Percentiles rank a stretch among this genome's conserved stretches.
Conservation (phyloP, 2,888 invertebrate species). For the Drosophila eohydei region DNA sequence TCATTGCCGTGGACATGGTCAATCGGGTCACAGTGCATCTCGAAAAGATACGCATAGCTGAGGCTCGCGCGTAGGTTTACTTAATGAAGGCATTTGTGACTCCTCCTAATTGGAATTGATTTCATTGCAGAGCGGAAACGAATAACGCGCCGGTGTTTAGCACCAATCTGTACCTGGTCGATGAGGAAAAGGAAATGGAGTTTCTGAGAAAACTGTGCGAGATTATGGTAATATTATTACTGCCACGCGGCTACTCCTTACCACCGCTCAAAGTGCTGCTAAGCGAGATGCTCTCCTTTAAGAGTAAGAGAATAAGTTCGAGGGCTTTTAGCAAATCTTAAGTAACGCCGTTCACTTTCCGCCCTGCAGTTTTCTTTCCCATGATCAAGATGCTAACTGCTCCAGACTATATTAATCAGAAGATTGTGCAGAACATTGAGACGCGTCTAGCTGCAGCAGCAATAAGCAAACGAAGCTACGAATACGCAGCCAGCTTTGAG, state of each 20-base stretch:
- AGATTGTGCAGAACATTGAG: slow-evolving; percentile 92
- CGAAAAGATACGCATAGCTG: slow-evolving; percentile 92
- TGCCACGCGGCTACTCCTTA: slow-evolving; percentile 92
- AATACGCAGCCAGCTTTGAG: slow-evolving; percentile 95
- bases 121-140: slow-evolving; percentile 86
- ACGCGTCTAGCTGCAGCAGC: slow-evolving; percentile 91
- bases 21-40: slow-evolving; percentile 93
- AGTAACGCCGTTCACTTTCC: background rate
- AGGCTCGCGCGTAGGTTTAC: slow-evolving; percentile 89
- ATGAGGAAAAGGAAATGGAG: slow-evolving; percentile 90
- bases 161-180: slow-evolving; percentile 90
- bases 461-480: slow-evolving; percentile 92
- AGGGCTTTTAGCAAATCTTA: background rate
- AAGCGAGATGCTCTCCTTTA: slow-evolving; percentile 93
- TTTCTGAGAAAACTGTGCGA: slow-evolving; percentile 93
- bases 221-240: slow-evolving; percentile 91
- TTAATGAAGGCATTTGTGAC: background rate
- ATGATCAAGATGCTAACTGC: slow-evolving; percentile 93
- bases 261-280: slow-evolving; percentile 92
- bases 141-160: slow-evolving; percentile 89
- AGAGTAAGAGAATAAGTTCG: slow-evolving; percentile 87
- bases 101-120: background rate
- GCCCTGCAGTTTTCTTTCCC: slow-evolving; percentile 88
- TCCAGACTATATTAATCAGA: slow-evolving; percentile 96
- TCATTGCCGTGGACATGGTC: slow-evolving; percentile 93